Percentiles rank a stretch among this genome's conserved stretches.
Conservation (phyloP, 30 jellyfish, hydroid and myxozoan species). For the Haliclystus octoradiatus region DNA sequence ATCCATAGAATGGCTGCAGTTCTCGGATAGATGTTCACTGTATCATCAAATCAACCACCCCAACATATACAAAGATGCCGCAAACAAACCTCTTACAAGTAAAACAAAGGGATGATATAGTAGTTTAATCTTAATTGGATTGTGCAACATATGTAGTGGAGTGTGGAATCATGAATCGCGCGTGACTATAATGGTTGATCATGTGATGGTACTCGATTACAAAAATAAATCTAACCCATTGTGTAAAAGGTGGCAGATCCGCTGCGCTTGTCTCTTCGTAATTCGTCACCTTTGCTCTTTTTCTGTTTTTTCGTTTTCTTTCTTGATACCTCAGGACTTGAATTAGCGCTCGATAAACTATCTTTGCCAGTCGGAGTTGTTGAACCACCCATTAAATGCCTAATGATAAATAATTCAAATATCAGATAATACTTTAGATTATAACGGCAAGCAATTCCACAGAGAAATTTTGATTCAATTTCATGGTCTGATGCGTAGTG, state of each 20-base stretch:
- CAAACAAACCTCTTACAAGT: no score
- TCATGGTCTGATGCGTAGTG: neutral
- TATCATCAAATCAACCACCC: no score
- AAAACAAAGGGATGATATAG: no score
- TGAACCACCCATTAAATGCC: neutral
- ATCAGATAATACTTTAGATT: no score
- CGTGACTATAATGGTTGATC: no score
- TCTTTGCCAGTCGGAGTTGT: neutral
- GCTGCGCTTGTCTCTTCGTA: neutral
- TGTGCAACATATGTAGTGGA: no score
- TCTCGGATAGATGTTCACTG: no score
- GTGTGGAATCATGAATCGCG: no score
- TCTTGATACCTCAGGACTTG: neutral
- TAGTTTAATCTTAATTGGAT: no score
- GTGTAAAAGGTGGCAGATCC: neutral
- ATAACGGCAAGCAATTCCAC: neutral
- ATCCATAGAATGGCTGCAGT: no score
- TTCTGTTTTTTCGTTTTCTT: neutral
- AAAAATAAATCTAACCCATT: conserved; percentile 1
- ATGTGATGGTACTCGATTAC: no score
- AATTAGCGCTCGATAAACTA: neutral
- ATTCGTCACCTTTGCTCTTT: conserved; percentile 1
- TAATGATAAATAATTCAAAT: neutral
- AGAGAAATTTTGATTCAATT: neutral
- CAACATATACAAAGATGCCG: no score